Evolutionary conservation across 1,140 invertebrate species (phyloP).

Genomic region (Lucilia sericata): DNA sequence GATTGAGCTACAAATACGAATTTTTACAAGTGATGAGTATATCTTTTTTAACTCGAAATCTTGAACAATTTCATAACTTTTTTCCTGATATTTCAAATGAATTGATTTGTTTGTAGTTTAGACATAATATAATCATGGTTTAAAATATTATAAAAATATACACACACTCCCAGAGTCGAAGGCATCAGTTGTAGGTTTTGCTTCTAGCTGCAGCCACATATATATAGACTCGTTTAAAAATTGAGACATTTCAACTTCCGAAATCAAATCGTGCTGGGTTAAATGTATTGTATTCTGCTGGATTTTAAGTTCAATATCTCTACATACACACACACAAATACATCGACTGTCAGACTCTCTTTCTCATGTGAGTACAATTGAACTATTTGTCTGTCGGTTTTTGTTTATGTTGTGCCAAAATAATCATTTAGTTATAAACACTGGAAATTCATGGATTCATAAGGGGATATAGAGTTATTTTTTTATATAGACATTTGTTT

Average conservation of each 20-base stretch:
- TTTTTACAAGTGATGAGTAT: not conserved
- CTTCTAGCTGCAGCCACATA: not conserved
- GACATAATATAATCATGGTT: not conserved
- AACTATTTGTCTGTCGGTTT: constrained; percentile 32
- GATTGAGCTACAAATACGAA: not conserved
- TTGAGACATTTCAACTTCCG: constrained; percentile 43
- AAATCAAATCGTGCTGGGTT: constrained; percentile 37
- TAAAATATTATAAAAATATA: not conserved
- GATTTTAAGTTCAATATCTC: not conserved
- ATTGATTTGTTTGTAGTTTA: not conserved
- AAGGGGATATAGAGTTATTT: too few species aligned
- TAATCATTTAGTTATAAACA: constrained; percentile 43
- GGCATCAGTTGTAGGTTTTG: not conserved
- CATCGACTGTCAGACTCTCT: not conserved
- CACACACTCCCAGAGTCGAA: not conserved
- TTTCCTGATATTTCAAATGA: not conserved
- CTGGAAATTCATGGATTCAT: not conserved
- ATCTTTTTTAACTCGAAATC: not conserved
- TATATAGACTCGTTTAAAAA: constrained; percentile 5
- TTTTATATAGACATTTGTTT: too few species aligned
- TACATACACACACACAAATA: too few species aligned
- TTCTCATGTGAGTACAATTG: not conserved
- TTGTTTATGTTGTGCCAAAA: constrained; percentile 43
- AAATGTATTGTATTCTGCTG: constrained; percentile 5
- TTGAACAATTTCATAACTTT: not conserved